phyloP scores from a whole-genome alignment of 2,797 vertebrate species.

The Hydrophis major region DNA sequence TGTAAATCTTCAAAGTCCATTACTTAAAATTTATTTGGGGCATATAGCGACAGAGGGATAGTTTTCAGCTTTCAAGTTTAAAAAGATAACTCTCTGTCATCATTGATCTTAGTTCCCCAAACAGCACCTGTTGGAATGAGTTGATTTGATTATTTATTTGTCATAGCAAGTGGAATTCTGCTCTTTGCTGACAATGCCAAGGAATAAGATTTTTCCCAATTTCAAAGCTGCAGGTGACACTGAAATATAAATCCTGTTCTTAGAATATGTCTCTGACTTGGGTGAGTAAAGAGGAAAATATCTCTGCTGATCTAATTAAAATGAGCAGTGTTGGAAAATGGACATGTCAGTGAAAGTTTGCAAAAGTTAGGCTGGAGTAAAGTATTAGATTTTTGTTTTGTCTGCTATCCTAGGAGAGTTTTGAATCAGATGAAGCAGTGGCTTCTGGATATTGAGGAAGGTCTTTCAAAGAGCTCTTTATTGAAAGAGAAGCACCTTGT shows the following conservation, averaged over 20 bases:
- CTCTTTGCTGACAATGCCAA: background rate
- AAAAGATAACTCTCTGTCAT: background rate
- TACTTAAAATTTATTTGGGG: background rate
- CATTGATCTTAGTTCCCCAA: background rate
- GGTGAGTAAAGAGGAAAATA: background rate
- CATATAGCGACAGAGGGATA: background rate
- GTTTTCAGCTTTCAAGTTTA: background rate
- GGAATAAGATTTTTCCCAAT: background rate
- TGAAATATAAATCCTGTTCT: background rate
- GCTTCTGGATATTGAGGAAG: background rate
- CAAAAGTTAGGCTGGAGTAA: slow-evolving; percentile 12
- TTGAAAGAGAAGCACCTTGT: background rate
- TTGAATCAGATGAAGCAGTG: background rate
- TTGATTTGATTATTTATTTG: background rate
- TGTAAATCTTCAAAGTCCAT: background rate
- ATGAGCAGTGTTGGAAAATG: no score
- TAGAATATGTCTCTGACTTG: background rate
- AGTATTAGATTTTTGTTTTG: background rate
- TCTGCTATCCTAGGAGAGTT: background rate
- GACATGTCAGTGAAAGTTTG: background rate
- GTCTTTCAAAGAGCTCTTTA: background rate
- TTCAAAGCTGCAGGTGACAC: background rate
- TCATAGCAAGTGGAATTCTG: background rate
- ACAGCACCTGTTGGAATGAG: background rate
- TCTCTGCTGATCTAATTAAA: background rate